Percentiles rank a stretch among this genome's conserved stretches.
phyloP scores from a whole-genome alignment of 2,113 vertebrate genomes.

The Polypterus senegalus region DNA sequence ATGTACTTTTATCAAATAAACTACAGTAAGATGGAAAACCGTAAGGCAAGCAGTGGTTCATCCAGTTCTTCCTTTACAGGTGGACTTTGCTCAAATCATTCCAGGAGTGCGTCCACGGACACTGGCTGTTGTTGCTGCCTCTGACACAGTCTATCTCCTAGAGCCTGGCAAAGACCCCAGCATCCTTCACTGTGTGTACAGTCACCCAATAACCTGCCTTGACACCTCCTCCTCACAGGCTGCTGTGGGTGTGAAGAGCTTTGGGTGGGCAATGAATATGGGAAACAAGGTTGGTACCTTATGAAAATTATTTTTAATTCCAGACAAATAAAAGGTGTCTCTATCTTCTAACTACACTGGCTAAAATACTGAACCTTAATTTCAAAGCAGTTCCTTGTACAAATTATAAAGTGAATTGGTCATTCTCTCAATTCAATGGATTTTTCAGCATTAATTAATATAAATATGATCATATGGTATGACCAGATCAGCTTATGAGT shows the following conservation, averaged over 20 bases:
- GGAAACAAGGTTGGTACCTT: constrained; percentile 74
- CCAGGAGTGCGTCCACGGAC: constrained; percentile 48
- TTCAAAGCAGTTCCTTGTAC: not conserved
- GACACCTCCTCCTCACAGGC: constrained; percentile 57
- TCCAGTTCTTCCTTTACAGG: constrained; percentile 42
- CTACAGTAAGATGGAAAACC: no score
- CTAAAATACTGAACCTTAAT: not conserved
- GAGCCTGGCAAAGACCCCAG: constrained; percentile 47
- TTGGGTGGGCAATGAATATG: constrained; percentile 74
- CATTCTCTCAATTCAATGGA: no score
- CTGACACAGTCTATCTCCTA: constrained; percentile 69
- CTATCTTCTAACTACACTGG: not conserved
- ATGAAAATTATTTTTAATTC: not conserved
- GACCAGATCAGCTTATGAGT: no score
- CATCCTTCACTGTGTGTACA: constrained; percentile 71
- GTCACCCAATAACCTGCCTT: constrained; percentile 78
- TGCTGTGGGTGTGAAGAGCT: constrained; percentile 74
- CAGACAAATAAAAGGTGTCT: not conserved
- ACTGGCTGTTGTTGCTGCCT: constrained; percentile 56
- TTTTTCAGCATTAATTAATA: no score
- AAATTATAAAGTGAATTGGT: no score
- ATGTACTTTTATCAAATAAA: no score
- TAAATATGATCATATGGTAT: no score
- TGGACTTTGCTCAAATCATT: constrained; percentile 64
- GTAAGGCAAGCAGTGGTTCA: no score